Percentiles rank a stretch among this genome's conserved stretches.
These are phyloP conservation scores for Nannobrachium achirus DNA, from an alignment of 2,113 vertebrate genomes.

Conservation along the genomic window DNA sequence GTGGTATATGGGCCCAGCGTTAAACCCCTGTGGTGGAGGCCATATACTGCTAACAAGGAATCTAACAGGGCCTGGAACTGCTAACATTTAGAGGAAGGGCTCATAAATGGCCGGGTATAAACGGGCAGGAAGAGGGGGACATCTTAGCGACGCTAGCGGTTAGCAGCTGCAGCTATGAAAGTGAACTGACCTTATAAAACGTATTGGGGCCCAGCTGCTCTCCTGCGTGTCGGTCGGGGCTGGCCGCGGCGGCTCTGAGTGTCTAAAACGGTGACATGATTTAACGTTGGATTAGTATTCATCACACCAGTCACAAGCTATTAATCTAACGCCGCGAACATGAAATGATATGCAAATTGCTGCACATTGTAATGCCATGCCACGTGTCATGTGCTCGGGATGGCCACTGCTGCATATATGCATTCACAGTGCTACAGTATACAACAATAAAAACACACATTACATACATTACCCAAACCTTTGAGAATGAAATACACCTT, in stretches of 20 bases:
- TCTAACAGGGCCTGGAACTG: constrained; percentile 62
- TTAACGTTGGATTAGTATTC: constrained; percentile 79
- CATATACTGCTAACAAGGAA: constrained; percentile 54
- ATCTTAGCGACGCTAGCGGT: neutral
- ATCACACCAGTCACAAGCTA: constrained; percentile 78
- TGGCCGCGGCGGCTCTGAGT: constrained; percentile 42
- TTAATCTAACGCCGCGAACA: constrained; percentile 79
- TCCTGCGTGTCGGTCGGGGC: constrained; percentile 48
- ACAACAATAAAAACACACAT: constrained; percentile 30
- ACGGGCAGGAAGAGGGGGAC: constrained; percentile 54
- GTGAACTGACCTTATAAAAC: constrained; percentile 73
- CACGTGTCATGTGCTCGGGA: constrained; percentile 67
- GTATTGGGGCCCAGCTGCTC: constrained; percentile 54
- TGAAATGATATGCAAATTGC: constrained; percentile 81
- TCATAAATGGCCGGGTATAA: constrained; percentile 51
- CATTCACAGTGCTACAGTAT: constrained; percentile 41
- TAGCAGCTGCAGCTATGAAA: constrained; percentile 25
- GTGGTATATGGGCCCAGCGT: constrained; percentile 54
- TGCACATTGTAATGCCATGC: constrained; percentile 71
- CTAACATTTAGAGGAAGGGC: constrained; percentile 68
- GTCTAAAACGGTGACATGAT: constrained; percentile 66
- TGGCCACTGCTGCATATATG: constrained; percentile 58
- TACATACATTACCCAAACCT: neutral
- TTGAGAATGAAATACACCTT: constrained; percentile 4
- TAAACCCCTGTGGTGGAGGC: constrained; percentile 52